phyloP scores from a whole-genome alignment of 2,888 invertebrate species.

The Mesorhabditis spiculigera region DNA sequence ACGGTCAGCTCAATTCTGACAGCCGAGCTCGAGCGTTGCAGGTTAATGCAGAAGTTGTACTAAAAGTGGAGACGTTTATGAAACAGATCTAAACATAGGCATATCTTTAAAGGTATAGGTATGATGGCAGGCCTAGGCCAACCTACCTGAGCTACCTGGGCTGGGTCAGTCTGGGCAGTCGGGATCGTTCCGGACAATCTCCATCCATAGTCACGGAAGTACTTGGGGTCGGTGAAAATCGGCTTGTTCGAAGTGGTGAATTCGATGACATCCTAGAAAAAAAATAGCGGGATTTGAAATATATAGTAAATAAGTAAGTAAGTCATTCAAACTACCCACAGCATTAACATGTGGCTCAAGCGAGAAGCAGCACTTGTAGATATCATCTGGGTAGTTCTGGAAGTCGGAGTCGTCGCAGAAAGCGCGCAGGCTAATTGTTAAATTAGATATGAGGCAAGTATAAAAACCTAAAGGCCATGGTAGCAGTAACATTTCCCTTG shows the following conservation, averaged over 20 bases:
- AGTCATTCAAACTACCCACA: slow-evolving; percentile 14
- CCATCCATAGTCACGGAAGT: slow-evolving; percentile 58
- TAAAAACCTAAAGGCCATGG: slow-evolving; percentile 41
- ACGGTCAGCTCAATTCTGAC: slow-evolving; percentile 50
- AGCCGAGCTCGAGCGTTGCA: slow-evolving; percentile 50
- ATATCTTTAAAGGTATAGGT: slow-evolving; percentile 18
- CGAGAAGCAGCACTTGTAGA: slow-evolving; percentile 55
- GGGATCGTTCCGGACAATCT: slow-evolving; percentile 51
- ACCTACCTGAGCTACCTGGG: slow-evolving; percentile 42
- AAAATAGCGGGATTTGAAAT: no score
- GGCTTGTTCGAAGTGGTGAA: slow-evolving; percentile 51
- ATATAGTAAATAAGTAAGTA: no score
- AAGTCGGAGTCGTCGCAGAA: slow-evolving; percentile 58
- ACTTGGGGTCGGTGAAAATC: slow-evolving; percentile 57
- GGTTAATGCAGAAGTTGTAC: slow-evolving; percentile 53
- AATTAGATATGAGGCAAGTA: neutral
- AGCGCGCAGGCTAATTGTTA: slow-evolving; percentile 30
- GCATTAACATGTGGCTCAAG: slow-evolving; percentile 49
- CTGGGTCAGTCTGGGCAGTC: slow-evolving; percentile 44
- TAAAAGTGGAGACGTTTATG: neutral
- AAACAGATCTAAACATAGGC: neutral
- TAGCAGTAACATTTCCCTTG: slow-evolving; percentile 52
- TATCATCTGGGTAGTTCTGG: slow-evolving; percentile 53
- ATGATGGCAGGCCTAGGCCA: slow-evolving; percentile 46
- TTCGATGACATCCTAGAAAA: slow-evolving; percentile 48